phyloP scores from a whole-genome alignment of 2,888 invertebrate genomes.

The Tetragnatha montana region DNA sequence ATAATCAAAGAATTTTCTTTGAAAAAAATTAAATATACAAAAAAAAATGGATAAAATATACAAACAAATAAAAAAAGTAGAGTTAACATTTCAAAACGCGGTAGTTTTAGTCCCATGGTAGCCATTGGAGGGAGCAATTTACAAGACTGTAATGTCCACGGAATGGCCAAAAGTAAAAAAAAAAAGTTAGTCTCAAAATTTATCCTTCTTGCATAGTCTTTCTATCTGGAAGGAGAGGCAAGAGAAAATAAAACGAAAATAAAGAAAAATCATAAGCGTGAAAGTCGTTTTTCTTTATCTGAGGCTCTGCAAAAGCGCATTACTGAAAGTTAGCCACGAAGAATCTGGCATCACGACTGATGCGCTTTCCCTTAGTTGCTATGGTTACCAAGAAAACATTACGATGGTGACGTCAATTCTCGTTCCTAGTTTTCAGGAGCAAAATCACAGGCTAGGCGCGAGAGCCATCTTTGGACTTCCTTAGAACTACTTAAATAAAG shows the following conservation, averaged over 20 bases:
- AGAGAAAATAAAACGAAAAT: conserved; percentile 13
- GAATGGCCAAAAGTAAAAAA: conserved; percentile 14
- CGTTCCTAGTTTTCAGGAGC: conserved; percentile 16
- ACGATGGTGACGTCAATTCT: conserved; percentile 52
- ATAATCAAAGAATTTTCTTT: background rate
- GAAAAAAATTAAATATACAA: background rate
- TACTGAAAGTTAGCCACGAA: conserved; percentile 56
- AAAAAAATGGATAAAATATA: background rate
- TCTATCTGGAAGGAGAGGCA: conserved; percentile 28
- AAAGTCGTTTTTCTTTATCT: conserved; percentile 53
- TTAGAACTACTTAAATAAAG: background rate
- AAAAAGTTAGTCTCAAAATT: conserved; percentile 21
- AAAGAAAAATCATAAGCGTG: conserved; percentile 20
- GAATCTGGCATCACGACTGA: conserved; percentile 65
- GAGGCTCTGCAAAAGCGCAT: conserved; percentile 50
- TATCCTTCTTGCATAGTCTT: conserved; percentile 15
- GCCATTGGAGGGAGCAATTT: conserved; percentile 38
- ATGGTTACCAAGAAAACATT: conserved; percentile 57
- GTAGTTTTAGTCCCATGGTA: conserved; percentile 22
- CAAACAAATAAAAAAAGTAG: background rate
- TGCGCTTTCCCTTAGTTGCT: conserved; percentile 51
- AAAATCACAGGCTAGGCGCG: background rate
- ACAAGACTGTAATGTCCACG: conserved; percentile 26
- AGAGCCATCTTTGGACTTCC: background rate
- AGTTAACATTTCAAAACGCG: background rate